Conservation (phyloP, 2,113 vertebrate genomes). For the Chloropsis hardwickii region DNA sequence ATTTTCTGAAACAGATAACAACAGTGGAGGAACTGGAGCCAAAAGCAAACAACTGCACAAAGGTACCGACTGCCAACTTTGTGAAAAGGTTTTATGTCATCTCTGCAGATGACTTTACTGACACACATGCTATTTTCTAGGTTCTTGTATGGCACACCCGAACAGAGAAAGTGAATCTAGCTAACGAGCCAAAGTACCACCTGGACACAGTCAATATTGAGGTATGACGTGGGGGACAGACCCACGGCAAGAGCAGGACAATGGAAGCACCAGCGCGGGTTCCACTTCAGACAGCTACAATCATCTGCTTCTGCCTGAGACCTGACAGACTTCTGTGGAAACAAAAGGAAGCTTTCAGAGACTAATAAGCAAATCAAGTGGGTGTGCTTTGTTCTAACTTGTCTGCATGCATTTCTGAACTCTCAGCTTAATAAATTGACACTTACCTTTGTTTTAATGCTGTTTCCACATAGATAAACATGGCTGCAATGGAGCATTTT, state of each 20-base stretch:
- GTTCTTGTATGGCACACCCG: slow-evolving; percentile 99
- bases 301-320: background rate
- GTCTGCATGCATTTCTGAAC: slow-evolving; percentile 69
- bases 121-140: slow-evolving; percentile 58
- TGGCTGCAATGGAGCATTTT: slow-evolving; percentile 8
- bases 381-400: slow-evolving; percentile 48
- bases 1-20: slow-evolving; percentile 97
- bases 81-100: rapidly evolving
- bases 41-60: slow-evolving; percentile 94
- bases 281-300: background rate
- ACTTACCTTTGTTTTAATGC: slow-evolving; percentile 39
- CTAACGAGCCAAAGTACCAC: slow-evolving; percentile 90
- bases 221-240: slow-evolving; percentile 71
- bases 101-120: background rate
- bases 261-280: background rate
- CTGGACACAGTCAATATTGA: slow-evolving; percentile 91
- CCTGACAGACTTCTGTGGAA: slow-evolving; percentile 13
- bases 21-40: slow-evolving; percentile 94
- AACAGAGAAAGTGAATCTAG: slow-evolving; percentile 93
- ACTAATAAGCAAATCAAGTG: background rate
- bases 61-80: slow-evolving; percentile 71
- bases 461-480: slow-evolving; percentile 22
- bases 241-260: background rate
- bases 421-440: slow-evolving; percentile 9
- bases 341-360: slow-evolving; percentile 19